Evolutionary conservation across 1,140 invertebrate species (phyloP).

Genomic region (Procambarus virginalis): DNA sequence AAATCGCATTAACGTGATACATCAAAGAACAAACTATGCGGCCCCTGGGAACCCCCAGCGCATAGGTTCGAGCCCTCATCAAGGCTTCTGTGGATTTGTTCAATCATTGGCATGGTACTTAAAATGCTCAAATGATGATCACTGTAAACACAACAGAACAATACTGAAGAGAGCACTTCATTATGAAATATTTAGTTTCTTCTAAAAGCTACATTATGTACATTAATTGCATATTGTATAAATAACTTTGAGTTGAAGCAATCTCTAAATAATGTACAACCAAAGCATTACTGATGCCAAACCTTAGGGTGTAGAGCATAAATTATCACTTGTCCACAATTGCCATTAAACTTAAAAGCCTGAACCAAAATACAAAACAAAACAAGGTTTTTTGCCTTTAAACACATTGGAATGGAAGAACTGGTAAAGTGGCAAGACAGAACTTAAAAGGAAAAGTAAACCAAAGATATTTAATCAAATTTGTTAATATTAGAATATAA

Average conservation of each 20-base stretch:
- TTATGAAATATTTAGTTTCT: background rate
- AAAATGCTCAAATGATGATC: background rate
- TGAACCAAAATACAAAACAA: background rate
- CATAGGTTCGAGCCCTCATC: too few species aligned
- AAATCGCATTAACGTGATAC: too few species aligned
- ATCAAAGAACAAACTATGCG: too few species aligned
- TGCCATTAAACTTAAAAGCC: background rate
- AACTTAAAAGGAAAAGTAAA: background rate
- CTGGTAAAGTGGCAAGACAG: background rate
- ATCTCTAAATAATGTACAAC: background rate
- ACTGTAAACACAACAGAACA: background rate
- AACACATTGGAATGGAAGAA: background rate
- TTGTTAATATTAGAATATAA: background rate
- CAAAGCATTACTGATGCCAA: background rate
- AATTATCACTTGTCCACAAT: background rate
- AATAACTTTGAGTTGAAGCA: background rate
- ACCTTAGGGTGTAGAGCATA: background rate
- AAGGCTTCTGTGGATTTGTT: too few species aligned
- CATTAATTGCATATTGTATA: constrained; percentile 1
- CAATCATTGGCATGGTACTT: background rate
- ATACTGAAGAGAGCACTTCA: constrained; percentile 6
- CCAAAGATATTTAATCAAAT: background rate
- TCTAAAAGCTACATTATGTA: background rate
- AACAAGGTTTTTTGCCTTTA: background rate
- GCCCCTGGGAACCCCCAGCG: too few species aligned